Percentiles rank a stretch among this genome's conserved stretches.
Evolutionary conservation across 2,113 vertebrate species (phyloP).

Genomic region (Chaetops frenatus): DNA sequence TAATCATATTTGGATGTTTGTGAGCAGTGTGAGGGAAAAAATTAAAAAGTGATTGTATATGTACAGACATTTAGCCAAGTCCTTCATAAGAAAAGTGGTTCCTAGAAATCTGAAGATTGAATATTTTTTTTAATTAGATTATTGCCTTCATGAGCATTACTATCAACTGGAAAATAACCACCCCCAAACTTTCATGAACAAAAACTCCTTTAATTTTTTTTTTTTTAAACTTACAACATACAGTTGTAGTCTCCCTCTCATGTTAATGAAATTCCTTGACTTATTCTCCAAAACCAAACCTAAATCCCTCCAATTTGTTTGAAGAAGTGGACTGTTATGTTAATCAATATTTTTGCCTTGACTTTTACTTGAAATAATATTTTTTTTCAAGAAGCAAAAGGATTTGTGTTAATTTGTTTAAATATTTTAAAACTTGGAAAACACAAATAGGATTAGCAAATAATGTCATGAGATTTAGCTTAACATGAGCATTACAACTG

Average conservation of each 20-base stretch:
- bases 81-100: background rate
- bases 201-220: background rate
- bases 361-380: background rate
- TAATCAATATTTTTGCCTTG: background rate
- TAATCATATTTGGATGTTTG: background rate
- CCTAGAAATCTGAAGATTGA: background rate
- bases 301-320: background rate
- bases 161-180: background rate
- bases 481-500: background rate
- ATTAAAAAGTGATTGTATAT: background rate
- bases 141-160: background rate
- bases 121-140: background rate
- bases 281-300: background rate
- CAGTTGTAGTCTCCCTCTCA: background rate
- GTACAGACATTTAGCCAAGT: background rate
- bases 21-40: background rate
- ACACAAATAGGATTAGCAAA: background rate
- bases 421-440: background rate
- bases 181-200: background rate
- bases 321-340: background rate
- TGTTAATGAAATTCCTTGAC: background rate
- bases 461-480: background rate
- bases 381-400: background rate
- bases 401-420: background rate
- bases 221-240: accelerated